These are phyloP conservation scores for Rattus rattus DNA, from an alignment of 2,113 vertebrate genomes.

Conservation along the genomic window DNA sequence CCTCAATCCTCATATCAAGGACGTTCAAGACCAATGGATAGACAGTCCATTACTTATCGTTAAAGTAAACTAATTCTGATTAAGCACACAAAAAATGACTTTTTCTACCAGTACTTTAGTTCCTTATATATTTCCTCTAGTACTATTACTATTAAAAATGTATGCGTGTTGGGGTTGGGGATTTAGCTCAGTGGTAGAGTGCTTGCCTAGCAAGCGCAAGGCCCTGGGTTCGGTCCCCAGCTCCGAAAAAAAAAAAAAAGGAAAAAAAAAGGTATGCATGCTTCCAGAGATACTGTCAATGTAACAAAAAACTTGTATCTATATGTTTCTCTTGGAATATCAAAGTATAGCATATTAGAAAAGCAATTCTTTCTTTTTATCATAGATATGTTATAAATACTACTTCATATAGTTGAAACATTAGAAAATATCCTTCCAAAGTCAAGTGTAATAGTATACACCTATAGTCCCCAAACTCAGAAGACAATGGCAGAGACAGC, in stretches of 20 bases:
- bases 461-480: no score
- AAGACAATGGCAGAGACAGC: background rate
- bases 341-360: background rate
- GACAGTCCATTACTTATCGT: background rate
- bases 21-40: background rate
- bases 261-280: background rate
- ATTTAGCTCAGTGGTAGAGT: no score
- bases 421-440: background rate
- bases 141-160: background rate
- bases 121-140: background rate
- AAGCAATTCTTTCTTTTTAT: background rate
- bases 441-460: background rate
- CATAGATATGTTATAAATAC: background rate
- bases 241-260: no score
- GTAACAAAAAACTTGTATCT: background rate
- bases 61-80: constrained; percentile 1
- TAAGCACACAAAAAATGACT: background rate
- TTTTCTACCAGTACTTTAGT: background rate
- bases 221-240: no score
- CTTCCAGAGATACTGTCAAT: background rate
- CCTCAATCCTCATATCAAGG: background rate
- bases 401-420: background rate
- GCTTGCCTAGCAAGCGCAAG: no score
- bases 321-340: background rate
- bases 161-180: background rate